Conservation (phyloP, 2,888 invertebrate species). For the Eupithecia vulgata region DNA sequence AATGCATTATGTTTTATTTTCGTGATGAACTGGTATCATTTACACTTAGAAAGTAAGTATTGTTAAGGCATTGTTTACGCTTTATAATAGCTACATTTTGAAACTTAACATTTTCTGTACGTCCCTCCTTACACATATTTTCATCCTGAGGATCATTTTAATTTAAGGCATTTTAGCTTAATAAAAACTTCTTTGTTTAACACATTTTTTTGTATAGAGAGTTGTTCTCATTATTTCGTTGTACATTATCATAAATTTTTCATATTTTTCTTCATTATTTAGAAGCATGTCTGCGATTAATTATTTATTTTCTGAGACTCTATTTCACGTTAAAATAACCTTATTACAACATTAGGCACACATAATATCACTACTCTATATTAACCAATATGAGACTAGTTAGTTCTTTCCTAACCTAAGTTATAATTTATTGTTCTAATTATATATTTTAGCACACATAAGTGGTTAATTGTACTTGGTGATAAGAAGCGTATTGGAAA, state of each 20-base stretch:
- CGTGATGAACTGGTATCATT: conserved; percentile 48
- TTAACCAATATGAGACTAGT: conserved; percentile 82
- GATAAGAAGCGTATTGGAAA: conserved; percentile 75
- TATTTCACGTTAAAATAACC: conserved; percentile 47
- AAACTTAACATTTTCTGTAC: conserved; percentile 17
- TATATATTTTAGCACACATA: conserved; percentile 59
- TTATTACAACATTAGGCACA: conserved; percentile 76
- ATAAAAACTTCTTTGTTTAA: conserved; percentile 14
- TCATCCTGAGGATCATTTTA: conserved; percentile 25
- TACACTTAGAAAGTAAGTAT: conserved; percentile 51
- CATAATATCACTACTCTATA: conserved; percentile 77
- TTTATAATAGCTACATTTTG: conserved; percentile 15
- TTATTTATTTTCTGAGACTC: conserved; percentile 39
- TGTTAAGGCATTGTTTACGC: conserved; percentile 59
- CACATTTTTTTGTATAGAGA: neutral
- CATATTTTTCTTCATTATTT: too few relatives aligned
- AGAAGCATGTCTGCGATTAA: conserved; percentile 20
- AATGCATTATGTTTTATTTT: conserved; percentile 36
- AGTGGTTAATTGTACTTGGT: conserved; percentile 79
- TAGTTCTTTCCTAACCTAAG: conserved; percentile 78
- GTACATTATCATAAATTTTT: conserved; percentile 40
- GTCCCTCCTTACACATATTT: neutral
- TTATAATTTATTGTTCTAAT: conserved; percentile 67
- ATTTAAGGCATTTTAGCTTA: conserved; percentile 33
- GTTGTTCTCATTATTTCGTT: conserved; percentile 45